Evolutionary conservation across 1,140 invertebrate genomes (phyloP).

Genomic region (Musca vetustissima): DNA sequence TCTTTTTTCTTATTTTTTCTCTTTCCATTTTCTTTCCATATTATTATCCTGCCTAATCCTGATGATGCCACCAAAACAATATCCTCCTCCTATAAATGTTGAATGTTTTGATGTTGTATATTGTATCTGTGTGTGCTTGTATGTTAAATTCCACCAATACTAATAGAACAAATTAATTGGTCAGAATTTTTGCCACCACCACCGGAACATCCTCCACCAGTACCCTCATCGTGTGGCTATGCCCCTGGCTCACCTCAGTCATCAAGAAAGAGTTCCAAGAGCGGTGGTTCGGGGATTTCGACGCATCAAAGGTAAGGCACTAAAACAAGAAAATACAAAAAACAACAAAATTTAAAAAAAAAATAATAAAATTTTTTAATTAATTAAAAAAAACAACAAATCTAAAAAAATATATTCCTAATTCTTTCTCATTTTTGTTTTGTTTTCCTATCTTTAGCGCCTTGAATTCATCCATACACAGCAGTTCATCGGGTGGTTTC

Average conservation of each 20-base stretch:
- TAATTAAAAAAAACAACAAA: background rate
- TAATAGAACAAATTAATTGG: constrained; percentile 68
- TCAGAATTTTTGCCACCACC: constrained; percentile 77
- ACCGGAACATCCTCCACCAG: constrained; percentile 76
- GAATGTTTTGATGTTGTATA: too few species aligned
- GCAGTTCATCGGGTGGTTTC: constrained; percentile 51
- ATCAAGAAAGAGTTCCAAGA: constrained; percentile 53
- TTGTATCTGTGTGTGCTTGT: too few species aligned
- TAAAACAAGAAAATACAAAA: background rate
- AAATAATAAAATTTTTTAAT: background rate
- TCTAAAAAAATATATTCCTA: background rate
- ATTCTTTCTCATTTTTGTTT: constrained; percentile 6
- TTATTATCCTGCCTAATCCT: constrained; percentile 31
- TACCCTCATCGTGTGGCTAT: constrained; percentile 46
- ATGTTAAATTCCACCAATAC: background rate
- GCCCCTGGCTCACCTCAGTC: constrained; percentile 52
- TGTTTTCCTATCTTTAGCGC: constrained; percentile 32
- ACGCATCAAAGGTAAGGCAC: constrained; percentile 50
- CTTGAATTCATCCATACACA: constrained; percentile 52
- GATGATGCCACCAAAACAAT: too few species aligned
- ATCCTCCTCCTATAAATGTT: too few species aligned
- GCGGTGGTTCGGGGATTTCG: constrained; percentile 50
- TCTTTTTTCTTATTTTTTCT: constrained; percentile 25
- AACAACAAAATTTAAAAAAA: background rate
- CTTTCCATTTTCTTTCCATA: constrained; percentile 15